phyloP scores from a whole-genome alignment of 2,888 invertebrate genomes.

The Microplitis deprimator region DNA sequence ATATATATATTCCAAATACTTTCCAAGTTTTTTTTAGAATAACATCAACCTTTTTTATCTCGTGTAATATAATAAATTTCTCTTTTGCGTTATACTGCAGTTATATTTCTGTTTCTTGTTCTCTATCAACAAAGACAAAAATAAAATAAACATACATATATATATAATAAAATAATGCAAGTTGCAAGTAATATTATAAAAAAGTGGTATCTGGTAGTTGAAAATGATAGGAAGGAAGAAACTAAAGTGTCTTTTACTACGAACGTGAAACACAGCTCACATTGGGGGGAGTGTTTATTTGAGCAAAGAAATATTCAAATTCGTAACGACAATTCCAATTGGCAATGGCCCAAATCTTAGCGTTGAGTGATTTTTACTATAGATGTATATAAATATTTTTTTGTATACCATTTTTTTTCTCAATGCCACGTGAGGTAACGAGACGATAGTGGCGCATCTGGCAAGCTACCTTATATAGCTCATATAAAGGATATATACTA shows the following conservation, averaged over 20 bases:
- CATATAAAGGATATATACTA: neutral
- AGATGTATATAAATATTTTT: constrained; percentile 37
- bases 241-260: constrained; percentile 25
- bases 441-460: constrained; percentile 15
- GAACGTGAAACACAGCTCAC: constrained; percentile 16
- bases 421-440: constrained; percentile 27
- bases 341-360: constrained; percentile 51
- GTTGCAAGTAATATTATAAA: neutral
- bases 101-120: neutral
- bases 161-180: neutral
- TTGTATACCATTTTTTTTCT: constrained; percentile 43
- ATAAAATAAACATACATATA: neutral
- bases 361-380: constrained; percentile 53
- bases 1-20: neutral
- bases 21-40: neutral
- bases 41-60: neutral
- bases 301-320: constrained; percentile 50
- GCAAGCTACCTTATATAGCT: constrained; percentile 10
- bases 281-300: constrained; percentile 9
- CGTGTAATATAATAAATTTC: neutral
- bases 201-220: neutral
- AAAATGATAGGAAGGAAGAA: neutral
- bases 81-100: neutral
- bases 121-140: neutral
- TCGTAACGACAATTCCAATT: constrained; percentile 46